phyloP scores from a whole-genome alignment of 2,888 invertebrate genomes.

The Campoplex capitator region DNA sequence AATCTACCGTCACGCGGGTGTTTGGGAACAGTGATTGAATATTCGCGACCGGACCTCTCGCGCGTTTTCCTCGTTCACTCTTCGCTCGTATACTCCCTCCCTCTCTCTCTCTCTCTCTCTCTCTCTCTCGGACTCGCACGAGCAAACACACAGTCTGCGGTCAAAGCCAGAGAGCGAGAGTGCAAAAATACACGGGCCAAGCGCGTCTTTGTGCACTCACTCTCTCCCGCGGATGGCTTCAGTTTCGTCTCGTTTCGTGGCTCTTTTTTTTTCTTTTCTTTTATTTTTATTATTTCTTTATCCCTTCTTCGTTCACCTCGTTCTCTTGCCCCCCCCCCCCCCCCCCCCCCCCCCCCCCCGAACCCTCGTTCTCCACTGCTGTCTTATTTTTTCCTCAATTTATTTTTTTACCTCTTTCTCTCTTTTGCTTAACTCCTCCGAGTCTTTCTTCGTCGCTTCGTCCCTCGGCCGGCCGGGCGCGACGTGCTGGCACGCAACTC shows the following conservation, averaged over 20 bases:
- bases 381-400: slow-evolving; percentile 51
- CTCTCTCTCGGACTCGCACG: not conserved
- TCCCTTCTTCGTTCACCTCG: slow-evolving; percentile 33
- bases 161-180: slow-evolving; percentile 50
- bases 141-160: not conserved
- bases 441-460: slow-evolving; percentile 59
- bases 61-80: slow-evolving; percentile 47
- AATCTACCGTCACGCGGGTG: slow-evolving; percentile 46
- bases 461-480: slow-evolving; percentile 76
- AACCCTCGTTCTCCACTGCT: slow-evolving; percentile 28
- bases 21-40: slow-evolving; percentile 75
- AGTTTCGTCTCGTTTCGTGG: slow-evolving; percentile 74
- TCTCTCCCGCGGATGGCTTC: slow-evolving; percentile 69
- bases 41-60: slow-evolving; percentile 71
- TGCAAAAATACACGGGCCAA: slow-evolving; percentile 73
- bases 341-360: slow-evolving; percentile 17
- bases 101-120: not conserved
- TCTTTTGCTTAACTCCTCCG: slow-evolving; percentile 48
- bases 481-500: slow-evolving; percentile 80
- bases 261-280: slow-evolving; percentile 32
- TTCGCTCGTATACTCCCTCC: not conserved
- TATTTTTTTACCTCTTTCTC: slow-evolving; percentile 23
- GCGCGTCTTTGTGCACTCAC: slow-evolving; percentile 49
- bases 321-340: slow-evolving; percentile 19
- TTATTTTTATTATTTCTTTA: not conserved